Conservation (phyloP, 2,888 invertebrate species). For the Yponomeuta plumbellus region DNA sequence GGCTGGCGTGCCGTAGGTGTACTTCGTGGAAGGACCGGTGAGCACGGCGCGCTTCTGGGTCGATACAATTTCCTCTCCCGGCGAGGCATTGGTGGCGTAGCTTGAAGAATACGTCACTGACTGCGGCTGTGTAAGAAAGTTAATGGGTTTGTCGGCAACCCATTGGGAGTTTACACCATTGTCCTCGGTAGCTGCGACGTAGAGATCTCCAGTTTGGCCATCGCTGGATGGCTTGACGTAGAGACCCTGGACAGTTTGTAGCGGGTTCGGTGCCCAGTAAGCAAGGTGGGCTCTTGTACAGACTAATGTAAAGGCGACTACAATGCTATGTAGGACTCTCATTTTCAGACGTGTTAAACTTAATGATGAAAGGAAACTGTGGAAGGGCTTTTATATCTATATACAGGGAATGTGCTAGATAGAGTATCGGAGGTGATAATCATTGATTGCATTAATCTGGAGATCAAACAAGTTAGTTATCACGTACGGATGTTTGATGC, state of each 20-base stretch:
- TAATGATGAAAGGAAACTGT: background rate
- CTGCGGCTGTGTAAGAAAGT: constrained; percentile 41
- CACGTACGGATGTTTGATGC: background rate
- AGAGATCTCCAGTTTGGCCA: constrained; percentile 62
- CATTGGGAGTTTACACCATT: constrained; percentile 56
- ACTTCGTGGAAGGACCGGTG: constrained; percentile 43
- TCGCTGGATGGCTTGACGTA: constrained; percentile 62
- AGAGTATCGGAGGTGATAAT: background rate
- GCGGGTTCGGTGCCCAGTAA: constrained; percentile 40
- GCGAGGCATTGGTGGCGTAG: constrained; percentile 28
- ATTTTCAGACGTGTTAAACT: background rate
- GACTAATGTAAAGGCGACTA: constrained; percentile 24
- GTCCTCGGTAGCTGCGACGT: constrained; percentile 66
- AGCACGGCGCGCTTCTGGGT: constrained; percentile 49
- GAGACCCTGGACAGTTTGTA: constrained; percentile 62
- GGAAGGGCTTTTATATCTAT: background rate
- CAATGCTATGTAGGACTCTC: constrained; percentile 22
- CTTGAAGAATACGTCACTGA: constrained; percentile 29
- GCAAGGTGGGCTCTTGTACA: constrained; percentile 34
- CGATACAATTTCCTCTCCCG: constrained; percentile 35
- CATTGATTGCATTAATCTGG: background rate
- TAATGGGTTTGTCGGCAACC: constrained; percentile 59
- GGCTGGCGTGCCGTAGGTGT: constrained; percentile 27
- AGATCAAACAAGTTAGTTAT: background rate
- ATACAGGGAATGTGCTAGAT: background rate